A percentile compares a stretch with the other conserved stretches of the same genome.
Evolutionary conservation across 2,797 vertebrate species (phyloP).

Genomic region (Myotis myotis): DNA sequence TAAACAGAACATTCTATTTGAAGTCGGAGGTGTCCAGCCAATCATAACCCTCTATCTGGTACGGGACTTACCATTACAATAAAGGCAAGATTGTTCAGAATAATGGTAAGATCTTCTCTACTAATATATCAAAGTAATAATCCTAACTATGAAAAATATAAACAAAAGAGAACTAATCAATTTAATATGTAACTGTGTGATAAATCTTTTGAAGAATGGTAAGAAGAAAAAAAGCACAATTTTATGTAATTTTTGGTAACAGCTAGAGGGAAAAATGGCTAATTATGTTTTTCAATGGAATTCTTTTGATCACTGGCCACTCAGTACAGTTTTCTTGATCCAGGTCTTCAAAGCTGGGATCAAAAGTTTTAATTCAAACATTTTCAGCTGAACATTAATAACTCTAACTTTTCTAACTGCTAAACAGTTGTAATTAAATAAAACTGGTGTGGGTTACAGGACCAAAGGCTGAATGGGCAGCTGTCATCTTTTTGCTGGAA

Average conservation of each 20-base stretch:
- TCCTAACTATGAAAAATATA: slow-evolving; percentile 56
- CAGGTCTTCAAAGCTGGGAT: slow-evolving; percentile 80
- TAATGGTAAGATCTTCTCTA: slow-evolving; percentile 33
- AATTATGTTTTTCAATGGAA: slow-evolving; percentile 76
- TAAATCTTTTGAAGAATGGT: slow-evolving; percentile 70
- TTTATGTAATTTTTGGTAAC: slow-evolving; percentile 48
- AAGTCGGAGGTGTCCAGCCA: slow-evolving; percentile 43
- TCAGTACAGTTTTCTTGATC: slow-evolving; percentile 78
- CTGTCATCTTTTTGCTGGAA: slow-evolving; percentile 12
- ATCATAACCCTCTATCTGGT: slow-evolving; percentile 3
- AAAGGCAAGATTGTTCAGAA: slow-evolving; percentile 58
- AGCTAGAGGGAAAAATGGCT: slow-evolving; percentile 72
- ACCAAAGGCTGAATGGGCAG: slow-evolving; percentile 69
- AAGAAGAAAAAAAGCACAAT: slow-evolving; percentile 64
- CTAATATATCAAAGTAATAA: slow-evolving; percentile 59
- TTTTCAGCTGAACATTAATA: slow-evolving; percentile 70
- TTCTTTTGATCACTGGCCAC: slow-evolving; percentile 80
- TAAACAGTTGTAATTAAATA: slow-evolving; percentile 76
- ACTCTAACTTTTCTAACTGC: slow-evolving; percentile 74
- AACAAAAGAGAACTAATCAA: slow-evolving; percentile 70
- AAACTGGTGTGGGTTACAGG: slow-evolving; percentile 64
- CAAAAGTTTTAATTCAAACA: slow-evolving; percentile 77
- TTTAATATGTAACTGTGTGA: slow-evolving; percentile 70
- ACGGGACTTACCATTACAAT: slow-evolving; percentile 43
- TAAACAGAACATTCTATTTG: slow-evolving; percentile 2